Conservation (phyloP, 2,113 vertebrate species). For the Apistogramma diplotaenia region DNA sequence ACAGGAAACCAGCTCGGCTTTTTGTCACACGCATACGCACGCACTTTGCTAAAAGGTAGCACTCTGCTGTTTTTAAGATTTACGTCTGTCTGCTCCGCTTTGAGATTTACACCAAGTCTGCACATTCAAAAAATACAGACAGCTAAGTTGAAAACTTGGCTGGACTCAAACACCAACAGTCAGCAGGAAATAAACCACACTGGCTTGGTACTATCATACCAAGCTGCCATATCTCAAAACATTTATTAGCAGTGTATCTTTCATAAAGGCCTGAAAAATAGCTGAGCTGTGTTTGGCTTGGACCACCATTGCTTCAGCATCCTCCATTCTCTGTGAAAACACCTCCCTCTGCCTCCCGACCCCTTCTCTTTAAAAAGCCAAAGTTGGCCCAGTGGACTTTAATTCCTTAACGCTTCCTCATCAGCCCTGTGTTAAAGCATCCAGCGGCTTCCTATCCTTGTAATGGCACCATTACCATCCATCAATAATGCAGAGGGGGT, state of each 20-base stretch:
- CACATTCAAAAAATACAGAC: not conserved
- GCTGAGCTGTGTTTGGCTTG: not conserved
- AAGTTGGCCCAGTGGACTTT: not conserved
- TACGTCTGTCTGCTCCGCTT: not conserved
- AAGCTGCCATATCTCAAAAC: not conserved
- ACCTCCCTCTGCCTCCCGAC: not conserved
- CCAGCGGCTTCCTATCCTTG: constrained; percentile 64
- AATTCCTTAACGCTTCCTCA: constrained; percentile 10
- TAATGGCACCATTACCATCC: constrained; percentile 86
- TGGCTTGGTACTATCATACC: not conserved
- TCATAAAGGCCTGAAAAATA: not conserved
- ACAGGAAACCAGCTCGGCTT: not conserved
- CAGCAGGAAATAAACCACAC: constrained; percentile 41
- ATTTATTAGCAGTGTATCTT: not conserved
- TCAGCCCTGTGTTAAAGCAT: constrained; percentile 75
- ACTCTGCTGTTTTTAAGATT: constrained; percentile 30
- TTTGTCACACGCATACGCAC: not conserved
- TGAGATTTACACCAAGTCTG: constrained; percentile 1
- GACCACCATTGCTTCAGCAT: not conserved
- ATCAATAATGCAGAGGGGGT: constrained; percentile 85
- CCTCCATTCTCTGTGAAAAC: not conserved
- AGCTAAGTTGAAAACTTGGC: not conserved
- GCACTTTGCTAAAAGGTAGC: not conserved
- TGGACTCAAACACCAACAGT: constrained; percentile 29
- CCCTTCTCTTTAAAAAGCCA: not conserved